Base-by-base conservation (phyloP, 2,888 invertebrate genomes). In the Masnerella sp. region DNA sequence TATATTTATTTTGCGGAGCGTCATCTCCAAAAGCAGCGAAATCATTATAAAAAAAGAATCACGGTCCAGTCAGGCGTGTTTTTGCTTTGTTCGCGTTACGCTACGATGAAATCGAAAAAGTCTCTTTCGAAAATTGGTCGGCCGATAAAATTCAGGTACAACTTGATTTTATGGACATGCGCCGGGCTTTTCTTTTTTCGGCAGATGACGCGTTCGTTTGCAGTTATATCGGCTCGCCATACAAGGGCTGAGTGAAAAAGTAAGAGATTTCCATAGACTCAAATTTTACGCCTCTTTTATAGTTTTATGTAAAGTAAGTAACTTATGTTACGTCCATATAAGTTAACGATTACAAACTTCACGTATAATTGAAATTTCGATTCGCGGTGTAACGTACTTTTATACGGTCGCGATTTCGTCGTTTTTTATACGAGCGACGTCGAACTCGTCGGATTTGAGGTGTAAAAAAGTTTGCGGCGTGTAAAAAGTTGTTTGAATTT, bases 131-230 rank as follows among this genome's bases (percentile, higher is more conserved):
- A 56, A 65, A 65, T 40, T 56, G 56, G 32, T 17, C 20, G 40
- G 25, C 14, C 34, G 51, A 68, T 68, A 68, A 59, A 68, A 59
- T 59, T 68, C 59, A 61, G 45, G 38, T 43, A 36, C 17, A 68
- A 59, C 38, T 51, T 59, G 15, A 52, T 59, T 68, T 68, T 59
- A 61, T 34, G 30, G 59, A 52, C 30, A 51, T 25, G 22, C 15
- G 22, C 3, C 4, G 9, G 22, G 4, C 38, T 49, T 28, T 47
- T 36, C 12, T 56, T 47, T 30, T 47, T 45, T 65, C 11, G 2
- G 12, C 47, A 56, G 47, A 65, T 56, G 38, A 36, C 36, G 30
- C 47, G 65, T 65, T 56, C 56, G 65, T 65, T 56, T 65, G 38
- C 32, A 40, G 47, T 40, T 40, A 38, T 56, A 56, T 32, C 36